phyloP scores from a whole-genome alignment of 2,888 invertebrate species.

The Cheiracanthium punctorium region DNA sequence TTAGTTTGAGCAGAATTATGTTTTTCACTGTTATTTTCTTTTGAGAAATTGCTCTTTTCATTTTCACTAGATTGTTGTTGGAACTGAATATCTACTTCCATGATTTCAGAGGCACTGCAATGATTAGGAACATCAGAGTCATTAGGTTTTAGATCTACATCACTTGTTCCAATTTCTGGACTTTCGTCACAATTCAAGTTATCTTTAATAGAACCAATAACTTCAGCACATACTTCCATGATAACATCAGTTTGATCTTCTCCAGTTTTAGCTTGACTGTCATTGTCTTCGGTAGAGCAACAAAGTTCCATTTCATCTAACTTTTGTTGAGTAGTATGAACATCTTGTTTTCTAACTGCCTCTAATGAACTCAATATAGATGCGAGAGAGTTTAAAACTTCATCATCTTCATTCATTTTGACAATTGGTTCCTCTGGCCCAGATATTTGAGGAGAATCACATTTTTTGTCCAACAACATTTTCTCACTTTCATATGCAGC shows the following conservation, averaged over 20 bases:
- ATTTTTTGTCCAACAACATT: neutral
- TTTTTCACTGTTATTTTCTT: too few relatives aligned
- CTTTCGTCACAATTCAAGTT: neutral
- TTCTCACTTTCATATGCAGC: constrained; percentile 40
- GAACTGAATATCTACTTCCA: neutral
- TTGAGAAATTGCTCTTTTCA: neutral
- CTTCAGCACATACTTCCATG: neutral
- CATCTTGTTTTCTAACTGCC: neutral
- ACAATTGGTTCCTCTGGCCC: neutral
- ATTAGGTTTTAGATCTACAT: neutral
- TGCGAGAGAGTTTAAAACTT: neutral
- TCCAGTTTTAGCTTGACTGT: neutral
- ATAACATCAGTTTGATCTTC: neutral
- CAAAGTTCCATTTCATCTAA: neutral
- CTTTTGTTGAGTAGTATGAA: neutral
- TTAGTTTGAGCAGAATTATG: neutral
- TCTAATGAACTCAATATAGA: constrained; percentile 9
- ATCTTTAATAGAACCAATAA: neutral
- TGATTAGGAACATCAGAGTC: neutral
- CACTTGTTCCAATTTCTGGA: neutral
- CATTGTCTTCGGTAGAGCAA: neutral
- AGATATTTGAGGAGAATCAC: neutral
- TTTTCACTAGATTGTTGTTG: constrained; percentile 1
- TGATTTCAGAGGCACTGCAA: neutral
- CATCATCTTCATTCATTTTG: neutral